Conservation (phyloP, 2,888 invertebrate species). For the Ptychoptera contaminata region DNA sequence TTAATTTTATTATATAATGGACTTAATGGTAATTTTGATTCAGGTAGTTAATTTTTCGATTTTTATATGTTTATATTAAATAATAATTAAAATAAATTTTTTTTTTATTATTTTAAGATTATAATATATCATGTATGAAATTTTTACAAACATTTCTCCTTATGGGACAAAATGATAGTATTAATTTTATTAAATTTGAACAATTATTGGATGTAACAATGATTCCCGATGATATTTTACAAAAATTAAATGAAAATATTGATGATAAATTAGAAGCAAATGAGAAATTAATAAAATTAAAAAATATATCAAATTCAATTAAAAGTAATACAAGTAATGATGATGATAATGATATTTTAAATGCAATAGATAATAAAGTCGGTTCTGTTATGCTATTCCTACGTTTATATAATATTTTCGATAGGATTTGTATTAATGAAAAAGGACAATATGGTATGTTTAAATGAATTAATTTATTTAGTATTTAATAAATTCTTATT, state of each 20-base stretch:
- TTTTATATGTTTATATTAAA: neutral
- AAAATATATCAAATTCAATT: too few relatives aligned
- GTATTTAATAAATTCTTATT: neutral
- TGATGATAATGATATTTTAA: too few relatives aligned
- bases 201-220: slow-evolving; percentile 6
- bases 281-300: too few relatives aligned
- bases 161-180: slow-evolving; percentile 6
- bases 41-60: neutral
- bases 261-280: neutral
- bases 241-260: neutral
- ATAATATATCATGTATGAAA: slow-evolving; percentile 5
- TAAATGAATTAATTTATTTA: neutral
- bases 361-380: too few relatives aligned
- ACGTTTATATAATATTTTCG: neutral
- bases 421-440: neutral
- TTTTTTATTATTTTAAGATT: slow-evolving; percentile 4
- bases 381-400: neutral
- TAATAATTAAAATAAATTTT: neutral
- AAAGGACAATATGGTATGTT: neutral
- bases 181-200: slow-evolving; percentile 5
- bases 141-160: slow-evolving; percentile 7
- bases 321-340: too few relatives aligned
- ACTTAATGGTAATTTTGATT: neutral
- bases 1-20: neutral
- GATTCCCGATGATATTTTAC: neutral